Evolutionary conservation across 1,140 invertebrate genomes (phyloP).

Genomic region (Drosophila navojoa): DNA sequence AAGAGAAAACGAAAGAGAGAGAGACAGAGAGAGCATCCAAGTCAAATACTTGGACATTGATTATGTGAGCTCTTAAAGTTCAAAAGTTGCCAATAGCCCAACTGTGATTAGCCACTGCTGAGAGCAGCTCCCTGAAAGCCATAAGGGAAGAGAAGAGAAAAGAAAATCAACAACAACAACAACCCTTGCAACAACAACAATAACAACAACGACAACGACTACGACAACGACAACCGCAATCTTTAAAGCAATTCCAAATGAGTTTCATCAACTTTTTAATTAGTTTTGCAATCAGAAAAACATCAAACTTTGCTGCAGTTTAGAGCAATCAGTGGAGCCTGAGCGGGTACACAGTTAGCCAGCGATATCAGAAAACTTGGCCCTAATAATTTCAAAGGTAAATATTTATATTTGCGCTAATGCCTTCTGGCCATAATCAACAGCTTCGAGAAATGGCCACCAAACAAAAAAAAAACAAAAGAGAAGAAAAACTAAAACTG

Average conservation of each 20-base stretch:
- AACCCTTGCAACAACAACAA: slow-evolving; percentile 3
- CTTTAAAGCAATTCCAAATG: slow-evolving; percentile 71
- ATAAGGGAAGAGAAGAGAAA: slow-evolving; percentile 11
- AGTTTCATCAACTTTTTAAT: slow-evolving; percentile 79
- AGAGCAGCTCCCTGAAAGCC: slow-evolving; percentile 29
- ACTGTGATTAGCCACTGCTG: slow-evolving; percentile 38
- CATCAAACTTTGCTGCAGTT: slow-evolving; percentile 54
- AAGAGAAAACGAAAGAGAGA: neutral
- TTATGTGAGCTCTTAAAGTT: slow-evolving; percentile 54
- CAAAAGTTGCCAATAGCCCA: slow-evolving; percentile 36
- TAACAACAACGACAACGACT: neutral
- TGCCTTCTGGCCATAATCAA: slow-evolving; percentile 78
- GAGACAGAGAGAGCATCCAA: slow-evolving; percentile 20
- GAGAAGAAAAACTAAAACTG: slow-evolving; percentile 27
- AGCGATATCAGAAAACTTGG: slow-evolving; percentile 61
- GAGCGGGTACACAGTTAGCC: slow-evolving; percentile 17
- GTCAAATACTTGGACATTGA: slow-evolving; percentile 52
- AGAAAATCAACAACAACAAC: slow-evolving; percentile 1
- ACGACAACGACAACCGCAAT: slow-evolving; percentile 40
- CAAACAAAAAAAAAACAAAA: slow-evolving; percentile 1
- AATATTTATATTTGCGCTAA: slow-evolving; percentile 79
- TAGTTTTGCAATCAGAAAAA: slow-evolving; percentile 78
- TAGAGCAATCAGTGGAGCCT: slow-evolving; percentile 45
- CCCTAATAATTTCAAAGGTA: slow-evolving; percentile 79
- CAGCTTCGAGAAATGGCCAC: slow-evolving; percentile 70